Conservation (phyloP, 2,113 vertebrate species). For the Gymnobelideus leadbeateri region DNA sequence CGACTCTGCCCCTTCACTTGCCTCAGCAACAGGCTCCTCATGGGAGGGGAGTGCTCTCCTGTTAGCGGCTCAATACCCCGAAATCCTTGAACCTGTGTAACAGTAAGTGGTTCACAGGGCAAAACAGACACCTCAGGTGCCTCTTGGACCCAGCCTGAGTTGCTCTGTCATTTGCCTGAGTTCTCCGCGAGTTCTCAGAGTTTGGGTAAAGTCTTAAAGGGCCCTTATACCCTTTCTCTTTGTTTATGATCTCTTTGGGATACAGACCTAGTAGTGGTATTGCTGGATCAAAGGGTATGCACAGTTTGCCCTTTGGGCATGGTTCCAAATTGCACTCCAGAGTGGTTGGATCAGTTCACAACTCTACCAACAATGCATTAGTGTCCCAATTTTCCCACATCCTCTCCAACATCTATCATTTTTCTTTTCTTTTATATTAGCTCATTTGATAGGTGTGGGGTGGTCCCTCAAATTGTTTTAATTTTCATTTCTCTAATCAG, state of each 20-base stretch:
- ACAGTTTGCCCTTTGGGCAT: not conserved
- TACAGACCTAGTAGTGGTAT: not conserved
- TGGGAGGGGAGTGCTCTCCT: no score
- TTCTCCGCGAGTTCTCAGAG: no score
- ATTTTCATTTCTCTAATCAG: not conserved
- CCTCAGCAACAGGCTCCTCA: no score
- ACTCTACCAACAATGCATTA: not conserved
- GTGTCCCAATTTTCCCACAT: not conserved
- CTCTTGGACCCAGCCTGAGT: no score
- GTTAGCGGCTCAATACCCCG: no score
- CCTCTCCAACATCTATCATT: not conserved
- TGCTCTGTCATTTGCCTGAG: no score
- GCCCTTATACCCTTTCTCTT: no score
- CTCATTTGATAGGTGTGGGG: not conserved
- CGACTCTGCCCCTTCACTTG: no score
- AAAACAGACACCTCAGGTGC: no score
- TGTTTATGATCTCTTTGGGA: not conserved
- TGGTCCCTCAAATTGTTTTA: not conserved
- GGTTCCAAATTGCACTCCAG: not conserved
- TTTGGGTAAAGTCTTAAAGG: no score
- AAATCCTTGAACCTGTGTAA: no score
- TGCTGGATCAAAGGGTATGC: not conserved
- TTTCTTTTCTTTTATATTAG: not conserved
- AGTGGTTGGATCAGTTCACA: not conserved
- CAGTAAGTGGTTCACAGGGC: no score